Conservation (phyloP, 2,113 vertebrate genomes). For the Sorex fumeus region DNA sequence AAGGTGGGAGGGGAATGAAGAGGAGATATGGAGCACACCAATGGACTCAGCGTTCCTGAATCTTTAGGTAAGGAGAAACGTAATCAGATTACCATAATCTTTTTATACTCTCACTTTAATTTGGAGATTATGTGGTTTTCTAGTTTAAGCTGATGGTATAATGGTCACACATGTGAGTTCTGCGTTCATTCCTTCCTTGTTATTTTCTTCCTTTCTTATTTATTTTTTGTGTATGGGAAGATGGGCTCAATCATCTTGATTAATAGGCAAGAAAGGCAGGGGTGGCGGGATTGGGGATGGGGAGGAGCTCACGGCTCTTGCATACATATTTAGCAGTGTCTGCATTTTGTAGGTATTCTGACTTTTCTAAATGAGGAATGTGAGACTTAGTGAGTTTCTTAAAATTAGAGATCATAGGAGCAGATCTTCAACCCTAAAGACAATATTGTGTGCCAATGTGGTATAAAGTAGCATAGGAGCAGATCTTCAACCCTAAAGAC, state of each 20-base stretch:
- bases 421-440: not conserved
- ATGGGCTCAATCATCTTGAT: constrained; percentile 48
- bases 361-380: constrained; percentile 45
- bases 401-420: not conserved
- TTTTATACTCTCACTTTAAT: not conserved
- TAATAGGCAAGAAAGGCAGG: constrained; percentile 49
- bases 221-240: constrained; percentile 27
- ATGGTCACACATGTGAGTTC: constrained; percentile 41
- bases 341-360: not conserved
- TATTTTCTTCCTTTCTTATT: not conserved
- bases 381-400: constrained; percentile 41
- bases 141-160: constrained; percentile 28
- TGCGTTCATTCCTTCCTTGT: not conserved
- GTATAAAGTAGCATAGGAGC: constrained; percentile 7
- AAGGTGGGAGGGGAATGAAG: not conserved
- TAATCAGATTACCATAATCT: not conserved
- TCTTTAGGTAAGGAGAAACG: constrained; percentile 66
- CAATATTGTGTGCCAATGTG: not conserved
- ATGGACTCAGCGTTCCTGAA: constrained; percentile 57
- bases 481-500: not conserved
- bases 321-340: not conserved
- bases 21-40: constrained; percentile 19
- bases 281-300: not conserved
- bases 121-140: not conserved
- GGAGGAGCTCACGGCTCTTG: not conserved